Conservation (phyloP, 2,797 vertebrate genomes). For the Lagodon rhomboides region DNA sequence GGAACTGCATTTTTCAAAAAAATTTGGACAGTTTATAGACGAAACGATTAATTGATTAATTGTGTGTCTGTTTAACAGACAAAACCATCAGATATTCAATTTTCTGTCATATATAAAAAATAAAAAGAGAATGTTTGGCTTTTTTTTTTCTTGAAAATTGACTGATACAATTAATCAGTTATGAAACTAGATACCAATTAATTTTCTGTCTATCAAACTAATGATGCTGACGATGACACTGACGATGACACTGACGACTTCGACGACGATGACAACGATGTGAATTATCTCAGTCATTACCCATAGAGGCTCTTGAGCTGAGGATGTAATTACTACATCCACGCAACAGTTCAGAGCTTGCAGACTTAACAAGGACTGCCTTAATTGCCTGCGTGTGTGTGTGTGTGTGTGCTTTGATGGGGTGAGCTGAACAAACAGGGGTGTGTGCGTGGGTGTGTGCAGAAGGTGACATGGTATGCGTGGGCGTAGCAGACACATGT, state of each 20-base stretch:
- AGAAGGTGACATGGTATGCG: constrained; percentile 6
- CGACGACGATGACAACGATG: neutral
- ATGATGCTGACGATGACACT: neutral
- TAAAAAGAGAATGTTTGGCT: too few relatives aligned
- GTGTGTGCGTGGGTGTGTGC: constrained; percentile 15
- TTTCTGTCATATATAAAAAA: too few relatives aligned
- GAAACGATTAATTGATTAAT: too few relatives aligned
- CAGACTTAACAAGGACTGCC: constrained; percentile 10
- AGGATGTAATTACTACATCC: constrained; percentile 26
- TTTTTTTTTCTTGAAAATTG: too few relatives aligned
- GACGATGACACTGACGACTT: neutral
- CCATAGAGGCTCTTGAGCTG: constrained; percentile 6
- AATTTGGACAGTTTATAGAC: too few relatives aligned
- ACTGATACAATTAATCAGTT: too few relatives aligned
- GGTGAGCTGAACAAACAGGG: constrained; percentile 42
- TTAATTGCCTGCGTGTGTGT: constrained; percentile 40
- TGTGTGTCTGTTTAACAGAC: too few relatives aligned
- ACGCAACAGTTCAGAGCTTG: constrained; percentile 13
- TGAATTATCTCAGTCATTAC: constrained; percentile 9
- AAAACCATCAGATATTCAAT: too few relatives aligned
- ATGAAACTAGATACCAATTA: too few relatives aligned
- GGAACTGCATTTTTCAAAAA: too few relatives aligned
- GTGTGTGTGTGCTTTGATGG: constrained; percentile 26
- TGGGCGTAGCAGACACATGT: constrained; percentile 7
- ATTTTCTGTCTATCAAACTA: neutral